Evolutionary conservation across 2,797 vertebrate genomes (phyloP).

Genomic region (Poecilia velifera): DNA sequence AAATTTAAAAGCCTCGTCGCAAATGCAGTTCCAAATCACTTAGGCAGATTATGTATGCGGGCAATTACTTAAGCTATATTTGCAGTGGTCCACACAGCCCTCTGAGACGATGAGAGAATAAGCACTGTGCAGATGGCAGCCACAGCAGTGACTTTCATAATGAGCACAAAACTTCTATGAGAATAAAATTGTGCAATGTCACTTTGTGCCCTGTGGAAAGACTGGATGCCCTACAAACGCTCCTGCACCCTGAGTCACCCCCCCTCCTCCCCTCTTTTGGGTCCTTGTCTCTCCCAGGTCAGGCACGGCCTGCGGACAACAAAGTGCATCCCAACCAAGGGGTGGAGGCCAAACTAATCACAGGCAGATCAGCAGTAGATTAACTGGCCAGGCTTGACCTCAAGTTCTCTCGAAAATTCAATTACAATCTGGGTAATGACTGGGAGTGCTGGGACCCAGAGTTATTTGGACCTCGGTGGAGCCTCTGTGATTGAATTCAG

Average conservation of each 20-base stretch:
- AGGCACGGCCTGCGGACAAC: conserved; percentile 65
- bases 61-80: conserved; percentile 41
- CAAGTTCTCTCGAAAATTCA: conserved; percentile 77
- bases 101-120: conserved; percentile 16
- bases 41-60: conserved; percentile 49
- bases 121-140: conserved; percentile 37
- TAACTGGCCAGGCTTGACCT: conserved; percentile 74
- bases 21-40: conserved; percentile 51
- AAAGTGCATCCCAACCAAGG: conserved; percentile 51
- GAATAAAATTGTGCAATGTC: conserved; percentile 52
- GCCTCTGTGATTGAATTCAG: conserved; percentile 76
- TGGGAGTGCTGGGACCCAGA: conserved; percentile 77
- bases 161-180: conserved; percentile 39
- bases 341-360: conserved; percentile 74
- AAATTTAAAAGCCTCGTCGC: conserved; percentile 50
- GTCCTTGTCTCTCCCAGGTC: conserved; percentile 62
- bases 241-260: conserved; percentile 46
- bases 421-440: conserved; percentile 75
- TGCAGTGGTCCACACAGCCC: conserved; percentile 10
- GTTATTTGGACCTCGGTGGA: conserved; percentile 75
- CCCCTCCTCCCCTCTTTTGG: conserved; percentile 46
- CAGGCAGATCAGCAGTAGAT: conserved; percentile 81
- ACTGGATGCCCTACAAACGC: conserved; percentile 62
- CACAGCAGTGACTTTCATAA: conserved; percentile 34
- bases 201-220: conserved; percentile 53